Conservation (phyloP, 2,113 vertebrate species). For the Plotosus lineatus region DNA sequence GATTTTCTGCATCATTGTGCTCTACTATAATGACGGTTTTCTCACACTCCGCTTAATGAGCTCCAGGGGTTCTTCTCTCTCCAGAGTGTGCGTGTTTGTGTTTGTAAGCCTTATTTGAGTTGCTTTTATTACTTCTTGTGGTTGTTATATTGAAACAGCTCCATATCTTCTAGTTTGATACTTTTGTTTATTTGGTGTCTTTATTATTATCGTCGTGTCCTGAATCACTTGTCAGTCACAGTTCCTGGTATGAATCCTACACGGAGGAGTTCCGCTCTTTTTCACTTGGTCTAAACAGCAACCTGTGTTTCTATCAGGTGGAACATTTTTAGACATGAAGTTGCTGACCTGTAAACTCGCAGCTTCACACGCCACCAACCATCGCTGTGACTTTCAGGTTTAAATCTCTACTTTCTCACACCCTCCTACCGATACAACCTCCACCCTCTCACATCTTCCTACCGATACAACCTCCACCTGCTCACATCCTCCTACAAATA, state of each 20-base stretch:
- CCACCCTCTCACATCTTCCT: neutral
- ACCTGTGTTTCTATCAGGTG: too few species aligned
- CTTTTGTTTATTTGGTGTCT: neutral
- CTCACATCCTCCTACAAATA: too few species aligned
- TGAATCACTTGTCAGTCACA: too few species aligned
- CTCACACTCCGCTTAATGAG: slow-evolving; percentile 11
- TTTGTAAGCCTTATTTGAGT: neutral
- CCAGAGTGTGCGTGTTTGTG: neutral
- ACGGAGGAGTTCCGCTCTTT: neutral
- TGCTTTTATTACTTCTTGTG: neutral
- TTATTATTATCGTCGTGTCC: neutral
- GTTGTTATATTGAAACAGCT: neutral
- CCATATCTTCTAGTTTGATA: neutral
- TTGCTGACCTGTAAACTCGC: neutral
- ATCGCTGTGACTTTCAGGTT: neutral
- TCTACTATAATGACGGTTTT: neutral
- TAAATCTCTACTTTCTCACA: neutral
- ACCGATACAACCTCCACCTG: too few species aligned
- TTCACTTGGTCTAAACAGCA: neutral
- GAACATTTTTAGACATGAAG: neutral
- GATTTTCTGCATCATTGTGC: neutral
- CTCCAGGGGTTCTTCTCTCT: neutral
- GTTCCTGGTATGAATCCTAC: neutral
- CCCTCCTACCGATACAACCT: neutral
- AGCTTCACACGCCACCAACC: neutral